A percentile compares a stretch with the other conserved stretches of the same genome.
These are phyloP conservation scores for Cheilosia soror DNA, from an alignment of 2,888 invertebrate genomes.

Conservation along the genomic window DNA sequence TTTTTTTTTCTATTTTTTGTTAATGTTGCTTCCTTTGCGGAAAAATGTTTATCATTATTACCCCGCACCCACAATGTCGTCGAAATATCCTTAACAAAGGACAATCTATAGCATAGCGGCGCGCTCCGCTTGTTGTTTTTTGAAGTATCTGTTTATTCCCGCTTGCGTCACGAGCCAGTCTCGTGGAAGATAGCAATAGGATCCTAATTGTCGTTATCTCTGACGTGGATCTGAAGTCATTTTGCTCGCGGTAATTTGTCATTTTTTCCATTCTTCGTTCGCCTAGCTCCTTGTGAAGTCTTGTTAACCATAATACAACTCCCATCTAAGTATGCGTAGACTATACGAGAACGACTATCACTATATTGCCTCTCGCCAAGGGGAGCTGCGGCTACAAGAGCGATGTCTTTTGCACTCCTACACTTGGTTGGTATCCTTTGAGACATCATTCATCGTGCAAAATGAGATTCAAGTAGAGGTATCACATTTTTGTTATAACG, in stretches of 20 bases:
- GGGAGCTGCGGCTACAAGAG: neutral
- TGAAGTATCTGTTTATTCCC: neutral
- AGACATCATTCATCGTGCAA: slow-evolving; percentile 40
- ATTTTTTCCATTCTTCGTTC: slow-evolving; percentile 21
- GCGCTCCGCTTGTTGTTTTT: neutral
- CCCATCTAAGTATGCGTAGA: slow-evolving; percentile 37
- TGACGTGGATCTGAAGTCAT: slow-evolving; percentile 52
- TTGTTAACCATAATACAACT: slow-evolving; percentile 17
- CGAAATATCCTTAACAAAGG: neutral
- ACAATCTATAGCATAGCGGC: neutral
- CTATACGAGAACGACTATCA: slow-evolving; percentile 3
- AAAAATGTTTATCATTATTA: slow-evolving; percentile 27
- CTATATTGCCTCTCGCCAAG: neutral
- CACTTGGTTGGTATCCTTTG: slow-evolving; percentile 7
- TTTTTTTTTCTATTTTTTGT: neutral
- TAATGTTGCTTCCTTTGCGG: neutral
- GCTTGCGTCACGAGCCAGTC: neutral
- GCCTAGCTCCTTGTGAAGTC: neutral
- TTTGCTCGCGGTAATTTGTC: slow-evolving; percentile 52
- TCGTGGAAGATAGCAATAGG: slow-evolving; percentile 17
- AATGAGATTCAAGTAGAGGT: slow-evolving; percentile 42
- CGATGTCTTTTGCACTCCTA: slow-evolving; percentile 14
- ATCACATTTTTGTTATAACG: slow-evolving; percentile 24
- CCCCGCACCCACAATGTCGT: neutral
- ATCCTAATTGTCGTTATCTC: slow-evolving; percentile 52